These are phyloP conservation scores for Biston stratarius DNA, from an alignment of 2,888 invertebrate genomes.

Conservation along the genomic window DNA sequence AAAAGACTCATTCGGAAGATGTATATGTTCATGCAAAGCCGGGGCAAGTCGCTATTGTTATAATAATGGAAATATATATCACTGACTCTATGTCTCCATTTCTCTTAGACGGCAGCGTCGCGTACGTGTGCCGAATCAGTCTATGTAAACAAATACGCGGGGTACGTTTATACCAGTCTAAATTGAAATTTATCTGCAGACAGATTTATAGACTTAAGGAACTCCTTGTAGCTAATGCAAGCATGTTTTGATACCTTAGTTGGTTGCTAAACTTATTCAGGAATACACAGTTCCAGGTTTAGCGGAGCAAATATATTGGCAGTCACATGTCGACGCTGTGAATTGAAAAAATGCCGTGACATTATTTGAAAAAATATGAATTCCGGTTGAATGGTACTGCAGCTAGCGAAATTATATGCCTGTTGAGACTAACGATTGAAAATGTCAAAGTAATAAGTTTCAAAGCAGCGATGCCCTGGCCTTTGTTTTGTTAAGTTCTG, in stretches of 20 bases:
- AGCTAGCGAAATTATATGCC: no score
- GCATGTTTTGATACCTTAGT: background rate
- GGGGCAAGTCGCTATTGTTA: background rate
- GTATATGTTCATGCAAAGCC: no score
- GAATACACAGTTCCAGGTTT: background rate
- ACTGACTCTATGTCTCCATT: conserved; percentile 32
- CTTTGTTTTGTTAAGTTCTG: no score
- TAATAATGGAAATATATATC: background rate
- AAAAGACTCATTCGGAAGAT: no score
- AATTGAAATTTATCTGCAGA: conserved; percentile 71
- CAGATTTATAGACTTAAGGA: conserved; percentile 27
- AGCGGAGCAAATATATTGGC: no score
- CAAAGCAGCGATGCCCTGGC: no score
- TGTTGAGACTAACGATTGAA: no score
- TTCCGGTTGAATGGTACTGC: no score
- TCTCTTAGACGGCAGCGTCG: conserved; percentile 46
- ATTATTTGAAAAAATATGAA: no score
- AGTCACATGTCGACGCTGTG: no score
- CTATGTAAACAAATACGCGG: conserved; percentile 61
- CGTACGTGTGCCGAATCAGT: conserved; percentile 57
- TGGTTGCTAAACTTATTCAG: background rate
- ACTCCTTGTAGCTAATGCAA: background rate
- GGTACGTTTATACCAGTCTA: conserved; percentile 53
- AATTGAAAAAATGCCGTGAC: no score
- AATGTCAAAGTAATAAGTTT: no score